Evolutionary conservation across 37 sponge, comb jelly and placozoan species (phyloP).

Genomic region (Spongilla lacustris): DNA sequence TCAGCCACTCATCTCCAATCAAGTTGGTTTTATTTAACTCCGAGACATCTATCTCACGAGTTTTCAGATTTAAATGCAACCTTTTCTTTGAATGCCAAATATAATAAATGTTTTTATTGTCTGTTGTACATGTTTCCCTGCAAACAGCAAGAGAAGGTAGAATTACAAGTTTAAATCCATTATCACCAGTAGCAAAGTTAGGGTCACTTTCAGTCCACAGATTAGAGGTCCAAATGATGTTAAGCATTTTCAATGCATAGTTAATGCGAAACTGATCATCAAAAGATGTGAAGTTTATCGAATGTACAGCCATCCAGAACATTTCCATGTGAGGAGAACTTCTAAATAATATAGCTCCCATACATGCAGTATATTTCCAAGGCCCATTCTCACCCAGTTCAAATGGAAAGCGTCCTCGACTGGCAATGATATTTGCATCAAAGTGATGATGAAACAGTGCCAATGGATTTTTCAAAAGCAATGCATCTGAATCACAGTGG

Average conservation of each 20-base stretch:
- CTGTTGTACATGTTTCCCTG: background rate
- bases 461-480: background rate
- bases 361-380: background rate
- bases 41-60: background rate
- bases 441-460: background rate
- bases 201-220: background rate
- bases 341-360: background rate
- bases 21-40: background rate
- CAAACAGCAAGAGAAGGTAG: background rate
- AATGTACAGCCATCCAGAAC: background rate
- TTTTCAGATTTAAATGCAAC: background rate
- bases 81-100: background rate
- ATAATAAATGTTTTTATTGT: background rate
- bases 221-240: background rate
- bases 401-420: background rate
- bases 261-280: background rate
- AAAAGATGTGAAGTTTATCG: background rate
- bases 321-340: background rate
- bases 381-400: background rate
- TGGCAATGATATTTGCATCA: background rate
- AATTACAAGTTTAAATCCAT: background rate
- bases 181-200: background rate
- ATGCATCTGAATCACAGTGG: background rate
- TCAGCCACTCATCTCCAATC: background rate
- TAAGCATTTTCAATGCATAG: background rate